Conservation (phyloP, 2,888 invertebrate genomes). For the Cryptocheilus praepositus region DNA sequence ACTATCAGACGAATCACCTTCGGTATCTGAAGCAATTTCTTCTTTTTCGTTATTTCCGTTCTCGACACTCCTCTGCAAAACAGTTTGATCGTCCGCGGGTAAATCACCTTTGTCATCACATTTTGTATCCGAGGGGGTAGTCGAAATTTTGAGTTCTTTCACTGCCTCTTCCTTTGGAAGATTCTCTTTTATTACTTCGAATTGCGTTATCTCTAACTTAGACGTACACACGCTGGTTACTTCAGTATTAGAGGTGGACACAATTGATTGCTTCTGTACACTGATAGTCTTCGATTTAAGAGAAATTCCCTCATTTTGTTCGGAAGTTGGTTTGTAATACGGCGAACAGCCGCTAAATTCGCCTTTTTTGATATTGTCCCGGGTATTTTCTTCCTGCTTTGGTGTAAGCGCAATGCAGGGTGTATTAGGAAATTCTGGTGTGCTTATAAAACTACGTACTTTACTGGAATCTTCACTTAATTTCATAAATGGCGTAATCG, state of each 20-base stretch:
- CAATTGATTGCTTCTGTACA: neutral
- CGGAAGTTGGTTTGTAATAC: constrained; percentile 60
- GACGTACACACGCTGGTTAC: constrained; percentile 9
- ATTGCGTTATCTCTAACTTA: constrained; percentile 65
- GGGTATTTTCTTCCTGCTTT: constrained; percentile 51
- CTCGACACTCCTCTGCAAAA: neutral
- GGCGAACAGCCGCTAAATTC: constrained; percentile 52
- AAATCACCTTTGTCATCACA: neutral
- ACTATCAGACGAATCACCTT: constrained; percentile 57
- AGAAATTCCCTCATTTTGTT: constrained; percentile 15
- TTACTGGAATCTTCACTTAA: constrained; percentile 58
- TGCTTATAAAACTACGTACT: constrained; percentile 63
- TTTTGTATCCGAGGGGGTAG: constrained; percentile 43
- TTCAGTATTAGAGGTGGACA: neutral
- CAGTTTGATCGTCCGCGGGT: constrained; percentile 3
- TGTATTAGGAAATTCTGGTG: constrained; percentile 70
- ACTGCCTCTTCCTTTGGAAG: constrained; percentile 63
- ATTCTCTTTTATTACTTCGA: constrained; percentile 69
- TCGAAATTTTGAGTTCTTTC: constrained; percentile 63
- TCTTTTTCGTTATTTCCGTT: neutral
- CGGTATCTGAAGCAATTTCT: constrained; percentile 38
- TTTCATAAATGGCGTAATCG: constrained; percentile 55
- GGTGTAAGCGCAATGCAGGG: constrained; percentile 69
- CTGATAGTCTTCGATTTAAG: neutral
- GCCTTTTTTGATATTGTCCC: constrained; percentile 50